phyloP scores from a whole-genome alignment of 2,797 vertebrate genomes.

The Gymnothorax reevesii region DNA sequence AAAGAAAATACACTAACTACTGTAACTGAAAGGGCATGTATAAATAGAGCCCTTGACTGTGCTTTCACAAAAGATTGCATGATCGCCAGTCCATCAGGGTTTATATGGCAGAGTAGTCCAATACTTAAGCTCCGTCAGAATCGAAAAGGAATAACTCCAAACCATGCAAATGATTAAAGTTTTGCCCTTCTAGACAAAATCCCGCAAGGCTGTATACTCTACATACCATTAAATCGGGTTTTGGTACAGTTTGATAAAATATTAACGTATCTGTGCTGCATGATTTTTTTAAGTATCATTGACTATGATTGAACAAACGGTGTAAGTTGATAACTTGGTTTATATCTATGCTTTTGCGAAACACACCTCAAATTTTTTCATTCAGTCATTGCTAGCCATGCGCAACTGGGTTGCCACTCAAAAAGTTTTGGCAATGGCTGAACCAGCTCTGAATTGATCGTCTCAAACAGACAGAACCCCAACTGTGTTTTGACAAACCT shows the following conservation, averaged over 20 bases:
- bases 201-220: neutral
- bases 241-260: neutral
- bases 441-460: no score
- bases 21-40: neutral
- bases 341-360: no score
- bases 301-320: no score
- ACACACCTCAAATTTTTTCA: no score
- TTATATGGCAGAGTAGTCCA: neutral
- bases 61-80: neutral
- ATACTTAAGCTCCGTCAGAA: neutral
- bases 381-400: no score
- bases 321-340: no score
- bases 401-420: no score
- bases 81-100: neutral
- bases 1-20: neutral
- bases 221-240: neutral
- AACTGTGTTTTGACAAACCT: no score
- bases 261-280: neutral
- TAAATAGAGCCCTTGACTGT: neutral
- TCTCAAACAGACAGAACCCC: no score
- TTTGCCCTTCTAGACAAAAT: neutral
- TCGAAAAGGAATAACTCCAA: neutral
- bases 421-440: no score
- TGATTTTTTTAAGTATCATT: neutral
- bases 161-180: neutral